A percentile compares a stretch with the other conserved stretches of the same genome.
Conservation (phyloP, 2,888 invertebrate species). For the Nysson spinosus region DNA sequence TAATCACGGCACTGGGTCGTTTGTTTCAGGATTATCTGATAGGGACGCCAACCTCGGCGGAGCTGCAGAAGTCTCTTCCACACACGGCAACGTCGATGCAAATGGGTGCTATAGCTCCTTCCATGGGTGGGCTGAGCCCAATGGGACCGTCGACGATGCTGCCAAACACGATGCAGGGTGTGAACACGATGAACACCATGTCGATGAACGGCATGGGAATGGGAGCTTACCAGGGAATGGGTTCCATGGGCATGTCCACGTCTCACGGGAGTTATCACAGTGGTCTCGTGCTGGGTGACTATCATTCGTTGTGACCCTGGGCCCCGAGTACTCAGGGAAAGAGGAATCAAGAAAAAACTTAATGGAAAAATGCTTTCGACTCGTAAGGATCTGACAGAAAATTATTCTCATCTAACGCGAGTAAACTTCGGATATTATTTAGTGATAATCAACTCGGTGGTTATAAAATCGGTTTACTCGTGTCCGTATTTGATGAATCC, state of each 20-base stretch:
- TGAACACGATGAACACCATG: conserved; percentile 76
- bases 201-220: conserved; percentile 76
- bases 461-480: no score
- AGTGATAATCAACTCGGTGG: no score
- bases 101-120: conserved; percentile 75
- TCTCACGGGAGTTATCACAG: conserved; percentile 73
- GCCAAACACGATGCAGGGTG: conserved; percentile 74
- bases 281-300: conserved; percentile 75
- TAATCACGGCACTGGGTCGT: neutral
- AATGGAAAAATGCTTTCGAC: conserved; percentile 37
- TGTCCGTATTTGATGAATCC: no score
- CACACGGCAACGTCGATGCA: conserved; percentile 76
- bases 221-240: conserved; percentile 75
- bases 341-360: conserved; percentile 74
- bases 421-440: no score
- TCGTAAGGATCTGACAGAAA: conserved; percentile 4
- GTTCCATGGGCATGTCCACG: conserved; percentile 75
- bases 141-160: conserved; percentile 75
- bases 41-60: conserved; percentile 72
- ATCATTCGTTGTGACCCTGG: conserved; percentile 77
- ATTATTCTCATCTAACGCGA: no score
- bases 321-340: conserved; percentile 70
- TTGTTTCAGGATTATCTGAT: conserved; percentile 73
- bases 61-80: conserved; percentile 74
- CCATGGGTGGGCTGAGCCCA: conserved; percentile 74